These are phyloP conservation scores for Ophiodon elongatus DNA, from an alignment of 2,113 vertebrate genomes.

Conservation along the genomic window DNA sequence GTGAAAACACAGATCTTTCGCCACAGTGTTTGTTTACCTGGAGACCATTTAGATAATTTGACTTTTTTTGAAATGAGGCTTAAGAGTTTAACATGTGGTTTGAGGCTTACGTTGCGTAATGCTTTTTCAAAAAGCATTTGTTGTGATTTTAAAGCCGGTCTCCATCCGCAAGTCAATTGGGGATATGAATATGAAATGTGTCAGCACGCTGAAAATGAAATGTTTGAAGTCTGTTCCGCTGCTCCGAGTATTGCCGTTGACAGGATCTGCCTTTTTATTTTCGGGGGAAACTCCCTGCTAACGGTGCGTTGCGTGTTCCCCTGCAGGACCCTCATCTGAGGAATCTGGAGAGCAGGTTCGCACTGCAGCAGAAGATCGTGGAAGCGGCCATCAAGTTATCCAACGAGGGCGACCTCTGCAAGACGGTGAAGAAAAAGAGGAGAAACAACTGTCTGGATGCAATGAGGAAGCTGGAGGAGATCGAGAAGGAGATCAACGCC, in stretches of 20 bases:
- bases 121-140: slow-evolving; percentile 9
- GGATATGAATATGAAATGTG: background rate
- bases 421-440: slow-evolving; percentile 95
- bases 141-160: slow-evolving; percentile 2
- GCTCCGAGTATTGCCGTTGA: background rate
- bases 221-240: slow-evolving; percentile 15
- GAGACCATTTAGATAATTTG: slow-evolving; percentile 2
- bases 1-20: background rate
- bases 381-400: slow-evolving; percentile 94
- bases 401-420: slow-evolving; percentile 89
- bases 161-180: slow-evolving; percentile 1
- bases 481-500: slow-evolving; percentile 92
- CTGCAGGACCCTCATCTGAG: slow-evolving; percentile 91
- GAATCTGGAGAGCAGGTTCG: slow-evolving; percentile 93
- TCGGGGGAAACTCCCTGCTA: slow-evolving; percentile 17
- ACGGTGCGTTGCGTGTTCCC: slow-evolving; percentile 18
- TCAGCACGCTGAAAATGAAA: background rate
- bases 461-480: slow-evolving; percentile 90
- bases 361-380: slow-evolving; percentile 95
- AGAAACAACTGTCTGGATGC: slow-evolving; percentile 90
- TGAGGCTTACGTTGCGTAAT: background rate
- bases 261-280: slow-evolving; percentile 9
- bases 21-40: slow-evolving; percentile 28
- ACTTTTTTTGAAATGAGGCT: slow-evolving; percentile 13
- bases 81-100: background rate